phyloP scores from a whole-genome alignment of 2,888 invertebrate genomes.

The Melipona bicolor region DNA sequence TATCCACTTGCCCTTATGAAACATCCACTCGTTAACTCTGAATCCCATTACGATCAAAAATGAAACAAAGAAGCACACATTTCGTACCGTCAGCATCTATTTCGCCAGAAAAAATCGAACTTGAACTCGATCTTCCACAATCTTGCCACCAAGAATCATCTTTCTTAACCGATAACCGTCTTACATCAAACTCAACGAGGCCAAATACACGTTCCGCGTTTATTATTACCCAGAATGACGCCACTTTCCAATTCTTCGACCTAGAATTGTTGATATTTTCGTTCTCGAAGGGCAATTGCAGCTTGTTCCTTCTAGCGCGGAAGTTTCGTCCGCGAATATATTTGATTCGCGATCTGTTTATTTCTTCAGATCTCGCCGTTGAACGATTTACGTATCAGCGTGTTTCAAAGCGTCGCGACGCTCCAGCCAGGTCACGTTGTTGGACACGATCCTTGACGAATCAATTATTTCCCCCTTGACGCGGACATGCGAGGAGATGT shows the following conservation, averaged over 20 bases:
- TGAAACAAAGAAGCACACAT: background rate
- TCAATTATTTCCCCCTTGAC: conserved; percentile 65
- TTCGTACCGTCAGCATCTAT: background rate
- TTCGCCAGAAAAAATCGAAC: background rate
- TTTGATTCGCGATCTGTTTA: conserved; percentile 37
- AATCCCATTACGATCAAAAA: background rate
- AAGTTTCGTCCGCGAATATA: background rate
- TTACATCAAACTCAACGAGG: too few species aligned
- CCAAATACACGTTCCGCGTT: background rate
- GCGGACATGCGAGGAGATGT: conserved; percentile 15
- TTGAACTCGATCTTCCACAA: background rate
- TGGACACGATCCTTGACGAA: conserved; percentile 56
- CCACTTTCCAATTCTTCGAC: background rate
- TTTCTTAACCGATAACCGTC: background rate
- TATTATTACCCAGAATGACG: background rate
- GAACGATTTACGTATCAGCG: conserved; percentile 52
- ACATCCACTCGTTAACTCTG: background rate
- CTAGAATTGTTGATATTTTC: background rate
- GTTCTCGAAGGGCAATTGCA: background rate
- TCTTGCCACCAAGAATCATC: background rate
- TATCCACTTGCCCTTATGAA: background rate
- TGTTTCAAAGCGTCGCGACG: conserved; percentile 65
- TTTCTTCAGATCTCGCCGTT: conserved; percentile 52
- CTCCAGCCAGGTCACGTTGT: conserved; percentile 38
- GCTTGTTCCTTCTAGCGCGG: background rate